Percentiles rank a stretch among this genome's conserved stretches.
Conservation (phyloP, 2,888 invertebrate genomes). For the Drosophila helvetica region DNA sequence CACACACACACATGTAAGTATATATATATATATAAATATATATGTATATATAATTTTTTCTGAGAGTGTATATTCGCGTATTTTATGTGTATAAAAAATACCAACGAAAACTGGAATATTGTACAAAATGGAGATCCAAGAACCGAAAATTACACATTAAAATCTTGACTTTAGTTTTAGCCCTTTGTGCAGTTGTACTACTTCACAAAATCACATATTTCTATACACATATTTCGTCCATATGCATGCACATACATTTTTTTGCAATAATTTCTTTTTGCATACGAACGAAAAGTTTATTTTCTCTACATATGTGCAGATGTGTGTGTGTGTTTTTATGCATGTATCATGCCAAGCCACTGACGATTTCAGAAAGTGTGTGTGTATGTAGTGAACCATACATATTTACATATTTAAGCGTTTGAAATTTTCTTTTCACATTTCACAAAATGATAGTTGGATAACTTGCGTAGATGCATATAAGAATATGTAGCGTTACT, state of each 20-base stretch:
- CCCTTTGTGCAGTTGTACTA: neutral
- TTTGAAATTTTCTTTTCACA: constrained; percentile 10
- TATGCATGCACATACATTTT: neutral
- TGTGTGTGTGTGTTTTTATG: constrained; percentile 17
- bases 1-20: constrained; percentile 15
- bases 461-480: neutral
- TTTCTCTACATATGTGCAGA: constrained; percentile 37
- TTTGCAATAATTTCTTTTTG: constrained; percentile 2
- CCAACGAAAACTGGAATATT: constrained; percentile 12
- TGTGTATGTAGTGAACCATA: constrained; percentile 21
- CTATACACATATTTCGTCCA: neutral
- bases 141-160: constrained; percentile 8
- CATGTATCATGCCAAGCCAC: constrained; percentile 56
- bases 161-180: constrained; percentile 1
- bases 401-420: constrained; percentile 26
- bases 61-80: constrained; percentile 1
- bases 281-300: constrained; percentile 30
- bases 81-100: constrained; percentile 13
- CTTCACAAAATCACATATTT: neutral
- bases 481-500: neutral
- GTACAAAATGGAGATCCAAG: constrained; percentile 22
- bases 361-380: constrained; percentile 54
- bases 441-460: neutral
- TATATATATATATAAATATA: constrained; percentile 11
- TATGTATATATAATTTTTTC: constrained; percentile 20